Evolutionary conservation across 2,113 vertebrate species (phyloP).

Genomic region (Chinchilla lanigera): DNA sequence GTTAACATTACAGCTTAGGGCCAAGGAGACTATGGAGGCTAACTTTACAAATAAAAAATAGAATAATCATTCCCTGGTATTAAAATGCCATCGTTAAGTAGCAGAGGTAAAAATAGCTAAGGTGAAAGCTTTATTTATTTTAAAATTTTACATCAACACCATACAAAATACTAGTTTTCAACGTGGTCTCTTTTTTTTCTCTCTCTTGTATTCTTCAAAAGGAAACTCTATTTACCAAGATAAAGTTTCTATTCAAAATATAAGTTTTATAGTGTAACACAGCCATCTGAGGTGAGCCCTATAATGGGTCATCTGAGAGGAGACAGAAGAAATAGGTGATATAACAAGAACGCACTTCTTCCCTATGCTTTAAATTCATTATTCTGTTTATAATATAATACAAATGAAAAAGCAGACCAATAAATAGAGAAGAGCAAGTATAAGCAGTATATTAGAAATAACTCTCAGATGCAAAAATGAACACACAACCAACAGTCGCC

Average conservation of each 20-base stretch:
- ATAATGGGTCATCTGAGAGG: background rate
- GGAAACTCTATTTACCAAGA: background rate
- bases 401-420: conserved; percentile 1
- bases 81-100: conserved; percentile 37
- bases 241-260: background rate
- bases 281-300: background rate
- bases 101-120: background rate
- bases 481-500: background rate
- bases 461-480: conserved; percentile 25
- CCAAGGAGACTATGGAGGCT: background rate
- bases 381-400: conserved; percentile 26
- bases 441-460: background rate
- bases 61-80: background rate
- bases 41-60: conserved; percentile 4
- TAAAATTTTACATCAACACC: background rate
- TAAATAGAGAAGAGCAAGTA: background rate
- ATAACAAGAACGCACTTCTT: background rate
- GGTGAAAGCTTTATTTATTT: background rate
- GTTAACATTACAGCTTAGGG: conserved; percentile 32
- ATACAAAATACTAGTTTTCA: background rate
- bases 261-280: background rate
- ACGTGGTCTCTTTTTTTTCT: background rate
- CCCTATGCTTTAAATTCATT: background rate
- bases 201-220: conserved; percentile 18
- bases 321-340: background rate